Conservation (phyloP, 1,140 invertebrate species). For the Cecropterus lyciades region DNA sequence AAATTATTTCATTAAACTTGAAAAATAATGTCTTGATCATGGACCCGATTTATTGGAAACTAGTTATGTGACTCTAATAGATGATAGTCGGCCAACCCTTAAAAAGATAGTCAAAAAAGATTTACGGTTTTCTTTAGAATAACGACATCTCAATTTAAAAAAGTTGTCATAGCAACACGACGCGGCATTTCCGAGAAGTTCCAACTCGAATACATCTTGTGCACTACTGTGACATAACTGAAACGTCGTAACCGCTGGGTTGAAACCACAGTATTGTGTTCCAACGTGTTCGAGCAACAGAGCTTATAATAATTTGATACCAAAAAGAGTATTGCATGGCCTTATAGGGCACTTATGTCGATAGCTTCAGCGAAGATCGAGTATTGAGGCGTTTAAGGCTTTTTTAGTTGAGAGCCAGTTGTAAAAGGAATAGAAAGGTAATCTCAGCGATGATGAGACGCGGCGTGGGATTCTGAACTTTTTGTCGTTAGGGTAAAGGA, state of each 20-base stretch:
- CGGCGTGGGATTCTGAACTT: constrained; percentile 32
- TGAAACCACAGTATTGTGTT: constrained; percentile 19
- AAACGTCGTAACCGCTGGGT: constrained; percentile 36
- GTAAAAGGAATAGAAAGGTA: constrained; percentile 68
- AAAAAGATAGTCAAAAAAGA: constrained; percentile 28
- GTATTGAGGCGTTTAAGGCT: constrained; percentile 55
- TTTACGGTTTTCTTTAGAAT: constrained; percentile 46
- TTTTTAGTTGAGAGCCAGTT: constrained; percentile 53
- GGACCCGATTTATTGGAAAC: no score
- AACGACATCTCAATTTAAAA: constrained; percentile 68
- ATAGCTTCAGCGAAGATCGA: constrained; percentile 64
- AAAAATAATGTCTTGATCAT: no score
- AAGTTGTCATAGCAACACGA: constrained; percentile 55
- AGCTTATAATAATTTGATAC: constrained; percentile 22
- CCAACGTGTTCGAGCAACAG: background rate
- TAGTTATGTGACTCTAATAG: no score
- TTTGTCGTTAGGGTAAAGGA: constrained; percentile 12
- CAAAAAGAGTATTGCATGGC: constrained; percentile 41
- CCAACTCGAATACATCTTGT: constrained; percentile 54
- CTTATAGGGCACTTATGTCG: constrained; percentile 71
- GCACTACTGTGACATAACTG: constrained; percentile 47
- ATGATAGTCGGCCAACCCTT: no score
- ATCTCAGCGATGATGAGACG: constrained; percentile 35
- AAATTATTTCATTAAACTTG: no score
- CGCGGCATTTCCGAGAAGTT: constrained; percentile 65